These are phyloP conservation scores for Meloe dianella DNA, from an alignment of 2,888 invertebrate species.

Conservation along the genomic window DNA sequence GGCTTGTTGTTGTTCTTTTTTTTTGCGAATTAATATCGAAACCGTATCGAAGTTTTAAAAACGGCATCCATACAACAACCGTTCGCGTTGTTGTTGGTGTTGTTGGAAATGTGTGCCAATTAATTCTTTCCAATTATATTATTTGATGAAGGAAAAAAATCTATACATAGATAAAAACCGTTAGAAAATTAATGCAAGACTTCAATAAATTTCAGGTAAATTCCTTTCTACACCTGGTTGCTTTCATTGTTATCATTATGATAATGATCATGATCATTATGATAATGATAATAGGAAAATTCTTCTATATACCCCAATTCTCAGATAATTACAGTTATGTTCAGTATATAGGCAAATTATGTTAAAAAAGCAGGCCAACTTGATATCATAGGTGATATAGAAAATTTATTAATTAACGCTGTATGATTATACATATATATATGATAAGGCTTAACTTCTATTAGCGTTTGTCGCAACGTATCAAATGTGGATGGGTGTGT, in stretches of 20 bases:
- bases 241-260: neutral
- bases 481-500: neutral
- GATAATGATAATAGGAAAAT: neutral
- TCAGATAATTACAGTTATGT: conserved; percentile 3
- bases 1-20: neutral
- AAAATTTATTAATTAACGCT: neutral
- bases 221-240: neutral
- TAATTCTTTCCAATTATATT: neutral
- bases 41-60: neutral
- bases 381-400: neutral
- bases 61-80: neutral
- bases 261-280: neutral
- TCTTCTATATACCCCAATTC: neutral
- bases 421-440: no score
- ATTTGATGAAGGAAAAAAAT: neutral
- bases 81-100: neutral
- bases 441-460: neutral
- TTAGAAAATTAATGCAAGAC: neutral
- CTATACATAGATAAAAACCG: neutral
- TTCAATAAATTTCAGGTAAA: neutral
- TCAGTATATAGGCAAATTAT: neutral
- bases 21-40: neutral
- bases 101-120: neutral
- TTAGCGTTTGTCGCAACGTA: no score
- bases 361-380: neutral